phyloP scores from a whole-genome alignment of 2,113 vertebrate species.

The Syrrhaptes paradoxus region DNA sequence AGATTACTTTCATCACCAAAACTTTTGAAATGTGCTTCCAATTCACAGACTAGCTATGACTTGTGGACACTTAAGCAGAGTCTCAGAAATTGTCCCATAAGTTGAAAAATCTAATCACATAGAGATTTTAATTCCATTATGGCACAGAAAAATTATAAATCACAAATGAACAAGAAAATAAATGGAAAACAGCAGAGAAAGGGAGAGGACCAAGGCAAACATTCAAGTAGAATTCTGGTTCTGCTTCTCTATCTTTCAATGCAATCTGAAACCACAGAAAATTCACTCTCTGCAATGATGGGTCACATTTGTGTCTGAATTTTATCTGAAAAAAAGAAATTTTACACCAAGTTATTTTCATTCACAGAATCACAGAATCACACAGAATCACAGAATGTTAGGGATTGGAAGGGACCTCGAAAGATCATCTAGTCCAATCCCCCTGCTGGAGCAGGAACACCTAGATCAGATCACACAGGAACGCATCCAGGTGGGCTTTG shows the following conservation, averaged over 20 bases:
- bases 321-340: neutral
- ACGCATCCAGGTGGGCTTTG: too few relatives aligned
- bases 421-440: too few relatives aligned
- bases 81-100: neutral
- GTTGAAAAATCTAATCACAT: neutral
- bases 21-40: constrained; percentile 1
- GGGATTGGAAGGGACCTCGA: too few relatives aligned
- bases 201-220: neutral
- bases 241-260: neutral
- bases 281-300: fast-evolving
- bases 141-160: neutral
- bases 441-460: too few relatives aligned
- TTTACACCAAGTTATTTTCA: neutral
- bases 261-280: neutral
- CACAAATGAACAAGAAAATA: neutral
- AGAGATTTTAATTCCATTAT: neutral
- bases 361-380: too few relatives aligned
- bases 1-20: neutral
- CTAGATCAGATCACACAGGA: too few relatives aligned
- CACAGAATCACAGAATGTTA: too few relatives aligned
- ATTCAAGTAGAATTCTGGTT: neutral
- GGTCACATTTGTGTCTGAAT: neutral
- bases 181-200: neutral
- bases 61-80: neutral
- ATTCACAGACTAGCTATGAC: constrained; percentile 13